Base-by-base conservation (phyloP, 2,113 vertebrate species). In the Trichechus manatus region DNA sequence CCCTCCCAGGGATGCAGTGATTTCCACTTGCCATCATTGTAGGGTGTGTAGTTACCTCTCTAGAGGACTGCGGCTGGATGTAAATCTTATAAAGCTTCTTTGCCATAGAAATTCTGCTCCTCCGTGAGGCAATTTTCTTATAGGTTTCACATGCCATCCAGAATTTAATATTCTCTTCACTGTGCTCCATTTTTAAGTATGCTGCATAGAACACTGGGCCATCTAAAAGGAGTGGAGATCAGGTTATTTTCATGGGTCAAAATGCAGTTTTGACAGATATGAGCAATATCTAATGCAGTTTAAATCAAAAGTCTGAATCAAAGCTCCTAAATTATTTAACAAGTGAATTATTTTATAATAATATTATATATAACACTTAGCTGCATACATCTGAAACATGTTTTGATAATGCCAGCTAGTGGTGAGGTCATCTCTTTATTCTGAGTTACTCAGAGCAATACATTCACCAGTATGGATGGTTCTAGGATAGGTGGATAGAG, bases 181-280 rank as follows among this genome's bases (percentile, higher is more conserved):
- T 98, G 95, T 98, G 96, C 53, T 99, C 98, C 81, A 95, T 97
- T 96, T 98, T 98, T 89, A 98, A 97, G 95, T 98, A 98, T 47
- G 83, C 96, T n/a, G 98, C 90, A 39, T 98, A 98, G 91, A 98
- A 93, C 31, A 84, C 5, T 9, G 97, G 93, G 3, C 97, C 98
- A 98, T 97, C 98, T 98, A 83, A 95, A 98, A 97, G 77, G 70
- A 79, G 84, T 78, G 82, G n/a, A 97, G 77, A 63, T 7, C 5
- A 68, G 1, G 77, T 97, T 86, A 85, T 50, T 64, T 42, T 42
- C 19, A 6, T 64, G 20, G 42, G 22, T 10, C 29, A 70, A 15
- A 36, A 53, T 91, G 77, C 39, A 39, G 39, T 39, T 39, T 39
- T 39, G 39, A 39, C 39, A 39, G 39, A 39, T 39, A 39, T 39